Evolutionary conservation across 1,140 invertebrate species (phyloP).

Genomic region (Bradysia coprophila): DNA sequence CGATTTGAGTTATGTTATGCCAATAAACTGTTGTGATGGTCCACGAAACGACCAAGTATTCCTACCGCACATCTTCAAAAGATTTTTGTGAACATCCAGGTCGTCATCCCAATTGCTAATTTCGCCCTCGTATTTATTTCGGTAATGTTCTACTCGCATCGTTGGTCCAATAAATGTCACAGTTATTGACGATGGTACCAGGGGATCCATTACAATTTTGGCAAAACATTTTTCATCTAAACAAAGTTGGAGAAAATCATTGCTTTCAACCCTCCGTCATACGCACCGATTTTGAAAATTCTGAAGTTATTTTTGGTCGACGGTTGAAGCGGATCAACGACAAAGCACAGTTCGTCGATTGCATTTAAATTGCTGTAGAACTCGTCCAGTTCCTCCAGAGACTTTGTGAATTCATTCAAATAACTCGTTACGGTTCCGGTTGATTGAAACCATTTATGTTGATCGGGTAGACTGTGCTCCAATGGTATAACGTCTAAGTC

Average conservation of each 20-base stretch:
- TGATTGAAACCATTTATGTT: too few species aligned
- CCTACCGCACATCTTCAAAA: too few species aligned
- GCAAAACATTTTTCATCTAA: constrained; percentile 6
- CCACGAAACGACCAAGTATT: constrained; percentile 9
- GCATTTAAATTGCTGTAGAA: constrained; percentile 16
- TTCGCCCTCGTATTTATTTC: constrained; percentile 14
- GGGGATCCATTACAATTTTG: constrained; percentile 14
- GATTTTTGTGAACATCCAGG: constrained; percentile 17
- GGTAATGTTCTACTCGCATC: constrained; percentile 11
- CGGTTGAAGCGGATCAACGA: constrained; percentile 13
- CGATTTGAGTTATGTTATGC: background rate
- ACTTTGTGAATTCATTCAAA: too few species aligned
- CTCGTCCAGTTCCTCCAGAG: background rate
- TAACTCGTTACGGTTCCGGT: too few species aligned
- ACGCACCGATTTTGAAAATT: constrained; percentile 14
- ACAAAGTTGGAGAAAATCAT: background rate
- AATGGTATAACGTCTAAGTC: too few species aligned
- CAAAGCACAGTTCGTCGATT: constrained; percentile 19
- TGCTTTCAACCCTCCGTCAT: constrained; percentile 3
- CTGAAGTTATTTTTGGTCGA: constrained; percentile 15
- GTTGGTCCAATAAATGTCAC: constrained; percentile 19
- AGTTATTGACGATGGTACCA: constrained; percentile 11
- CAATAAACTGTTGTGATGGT: background rate
- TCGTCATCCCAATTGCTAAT: constrained; percentile 17
- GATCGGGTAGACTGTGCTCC: too few species aligned